Evolutionary conservation across 1,140 invertebrate species (phyloP).

Genomic region (Ceratina japonica): DNA sequence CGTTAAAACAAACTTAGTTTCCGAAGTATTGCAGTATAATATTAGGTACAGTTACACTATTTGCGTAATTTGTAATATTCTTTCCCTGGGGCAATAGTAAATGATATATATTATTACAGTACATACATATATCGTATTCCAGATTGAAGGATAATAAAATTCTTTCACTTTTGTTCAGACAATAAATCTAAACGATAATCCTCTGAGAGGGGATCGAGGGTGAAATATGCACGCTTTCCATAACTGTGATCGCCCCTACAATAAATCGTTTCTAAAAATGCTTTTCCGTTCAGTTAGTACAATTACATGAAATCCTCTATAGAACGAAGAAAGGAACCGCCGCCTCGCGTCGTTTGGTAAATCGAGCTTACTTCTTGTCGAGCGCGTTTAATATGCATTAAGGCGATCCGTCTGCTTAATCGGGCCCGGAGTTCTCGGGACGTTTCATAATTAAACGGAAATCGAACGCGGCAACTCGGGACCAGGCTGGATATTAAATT

Average conservation of each 20-base stretch:
- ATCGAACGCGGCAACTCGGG: conserved; percentile 35
- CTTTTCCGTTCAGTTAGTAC: background rate
- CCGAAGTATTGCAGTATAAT: background rate
- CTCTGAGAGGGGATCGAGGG: background rate
- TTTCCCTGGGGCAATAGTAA: no score
- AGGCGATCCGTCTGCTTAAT: conserved; percentile 52
- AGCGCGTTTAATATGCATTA: conserved; percentile 61
- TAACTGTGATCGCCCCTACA: conserved; percentile 3
- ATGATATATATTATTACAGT: no score
- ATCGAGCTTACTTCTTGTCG: conserved; percentile 50
- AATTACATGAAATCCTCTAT: background rate
- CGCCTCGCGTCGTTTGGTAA: conserved; percentile 51
- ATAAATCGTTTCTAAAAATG: conserved; percentile 5
- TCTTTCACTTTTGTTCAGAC: background rate
- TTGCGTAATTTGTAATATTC: no score
- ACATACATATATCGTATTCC: background rate
- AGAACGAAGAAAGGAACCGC: background rate
- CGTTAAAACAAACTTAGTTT: no score
- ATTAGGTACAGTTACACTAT: no score
- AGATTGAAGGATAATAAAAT: background rate
- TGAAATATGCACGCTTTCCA: conserved; percentile 1
- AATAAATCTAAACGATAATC: background rate
- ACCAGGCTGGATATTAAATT: conserved; percentile 52
- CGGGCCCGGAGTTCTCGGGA: conserved; percentile 45
- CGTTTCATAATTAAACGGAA: conserved; percentile 55